Evolutionary conservation across 2,113 vertebrate genomes (phyloP).

Genomic region (Corydoras sp.): DNA sequence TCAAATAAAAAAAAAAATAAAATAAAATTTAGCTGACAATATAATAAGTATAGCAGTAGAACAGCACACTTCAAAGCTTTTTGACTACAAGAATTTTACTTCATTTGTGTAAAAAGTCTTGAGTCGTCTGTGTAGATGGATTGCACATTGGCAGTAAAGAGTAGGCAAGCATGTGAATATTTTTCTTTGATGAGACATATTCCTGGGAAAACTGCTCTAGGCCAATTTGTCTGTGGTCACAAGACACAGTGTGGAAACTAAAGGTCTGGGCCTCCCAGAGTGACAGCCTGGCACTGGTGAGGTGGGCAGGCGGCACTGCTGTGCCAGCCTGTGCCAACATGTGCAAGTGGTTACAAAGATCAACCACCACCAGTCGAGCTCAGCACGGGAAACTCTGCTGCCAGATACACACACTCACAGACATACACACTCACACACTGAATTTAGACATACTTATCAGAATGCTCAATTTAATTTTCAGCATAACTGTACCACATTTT

Average conservation of each 20-base stretch:
- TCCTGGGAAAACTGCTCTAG: constrained; percentile 34
- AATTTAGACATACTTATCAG: constrained; percentile 8
- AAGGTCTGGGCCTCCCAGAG: constrained; percentile 29
- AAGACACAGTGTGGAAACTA: constrained; percentile 29
- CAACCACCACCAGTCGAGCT: constrained; percentile 43
- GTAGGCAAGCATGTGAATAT: constrained; percentile 28
- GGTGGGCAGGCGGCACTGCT: constrained; percentile 22
- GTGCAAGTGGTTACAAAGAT: constrained; percentile 44
- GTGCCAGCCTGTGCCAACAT: constrained; percentile 39
- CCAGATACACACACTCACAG: constrained; percentile 27
- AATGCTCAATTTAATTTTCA: not conserved
- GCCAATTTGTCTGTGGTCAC: constrained; percentile 35
- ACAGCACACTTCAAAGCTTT: constrained; percentile 34
- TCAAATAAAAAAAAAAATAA: not conserved
- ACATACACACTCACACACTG: constrained; percentile 17
- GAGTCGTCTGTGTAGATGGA: constrained; percentile 23
- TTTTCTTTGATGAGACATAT: constrained; percentile 38
- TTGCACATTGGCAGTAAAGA: constrained; percentile 21
- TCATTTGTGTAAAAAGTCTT: constrained; percentile 22
- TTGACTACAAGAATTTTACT: constrained; percentile 18
- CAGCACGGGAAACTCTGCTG: constrained; percentile 31
- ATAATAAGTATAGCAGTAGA: constrained; percentile 30
- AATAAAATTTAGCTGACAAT: constrained; percentile 14
- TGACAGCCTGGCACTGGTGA: constrained; percentile 33
- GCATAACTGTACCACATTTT: not conserved